Percentiles rank a stretch among this genome's conserved stretches.
Evolutionary conservation across 2,888 invertebrate species (phyloP).

Genomic region (Nemurella pictetii): DNA sequence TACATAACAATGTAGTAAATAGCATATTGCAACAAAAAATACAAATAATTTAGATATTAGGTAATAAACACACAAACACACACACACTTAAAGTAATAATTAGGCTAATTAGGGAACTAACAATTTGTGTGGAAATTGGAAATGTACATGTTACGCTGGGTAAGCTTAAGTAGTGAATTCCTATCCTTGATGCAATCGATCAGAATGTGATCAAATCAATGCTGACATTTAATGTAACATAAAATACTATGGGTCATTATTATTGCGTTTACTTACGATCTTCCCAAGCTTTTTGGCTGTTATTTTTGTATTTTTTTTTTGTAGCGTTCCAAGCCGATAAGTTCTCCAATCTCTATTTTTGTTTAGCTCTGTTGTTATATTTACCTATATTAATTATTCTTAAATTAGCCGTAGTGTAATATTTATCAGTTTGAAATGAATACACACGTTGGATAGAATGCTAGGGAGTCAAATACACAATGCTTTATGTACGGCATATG

Average conservation of each 20-base stretch:
- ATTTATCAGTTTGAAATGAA: background rate
- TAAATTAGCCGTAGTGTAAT: background rate
- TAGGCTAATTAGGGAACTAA: background rate
- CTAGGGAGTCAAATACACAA: background rate
- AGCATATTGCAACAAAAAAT: background rate
- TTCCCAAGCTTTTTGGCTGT: conserved; percentile 25
- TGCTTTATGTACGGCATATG: background rate
- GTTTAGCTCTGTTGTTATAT: background rate
- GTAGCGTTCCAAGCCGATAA: conserved; percentile 13
- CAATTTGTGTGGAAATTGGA: conserved; percentile 11
- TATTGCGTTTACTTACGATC: conserved; percentile 8
- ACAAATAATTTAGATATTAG: background rate
- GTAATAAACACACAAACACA: background rate
- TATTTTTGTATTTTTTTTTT: conserved; percentile 19
- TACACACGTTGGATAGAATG: background rate
- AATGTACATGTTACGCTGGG: background rate
- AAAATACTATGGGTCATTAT: background rate
- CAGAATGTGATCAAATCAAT: background rate
- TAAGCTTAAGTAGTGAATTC: background rate
- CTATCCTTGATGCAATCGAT: background rate
- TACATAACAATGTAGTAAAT: background rate
- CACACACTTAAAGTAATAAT: background rate
- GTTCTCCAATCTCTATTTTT: conserved; percentile 9
- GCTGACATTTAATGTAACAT: background rate
- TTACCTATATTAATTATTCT: background rate